Conservation (phyloP, 2,888 invertebrate species). For the Drosophila siamana region DNA sequence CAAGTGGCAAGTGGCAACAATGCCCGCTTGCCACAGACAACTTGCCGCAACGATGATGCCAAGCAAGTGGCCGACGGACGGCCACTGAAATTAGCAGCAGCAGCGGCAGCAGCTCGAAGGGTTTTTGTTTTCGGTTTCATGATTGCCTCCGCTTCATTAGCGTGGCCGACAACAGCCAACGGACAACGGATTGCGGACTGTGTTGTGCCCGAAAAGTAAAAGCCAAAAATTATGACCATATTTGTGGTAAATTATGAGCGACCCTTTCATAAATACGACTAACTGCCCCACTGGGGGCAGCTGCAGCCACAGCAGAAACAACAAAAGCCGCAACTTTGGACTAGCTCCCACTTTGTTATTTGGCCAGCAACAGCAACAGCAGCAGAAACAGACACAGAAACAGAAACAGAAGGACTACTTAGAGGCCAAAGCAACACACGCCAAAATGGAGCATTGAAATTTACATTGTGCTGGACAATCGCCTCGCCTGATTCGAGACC, state of each 20-base stretch:
- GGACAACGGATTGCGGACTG: neutral
- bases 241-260: conserved; percentile 83
- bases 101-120: conserved; percentile 16
- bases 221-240: conserved; percentile 82
- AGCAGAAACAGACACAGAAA: neutral
- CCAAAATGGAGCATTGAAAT: conserved; percentile 72
- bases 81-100: conserved; percentile 65
- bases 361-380: conserved; percentile 43
- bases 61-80: conserved; percentile 71
- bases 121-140: conserved; percentile 55
- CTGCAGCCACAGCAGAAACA: conserved; percentile 49
- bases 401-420: conserved; percentile 57
- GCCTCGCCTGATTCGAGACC: conserved; percentile 75
- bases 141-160: conserved; percentile 67
- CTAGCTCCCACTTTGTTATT: neutral
- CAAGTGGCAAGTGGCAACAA: conserved; percentile 25
- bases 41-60: conserved; percentile 21
- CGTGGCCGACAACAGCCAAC: conserved; percentile 6
- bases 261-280: conserved; percentile 76
- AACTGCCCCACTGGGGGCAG: conserved; percentile 46
- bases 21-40: conserved; percentile 11
- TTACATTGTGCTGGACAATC: conserved; percentile 78
- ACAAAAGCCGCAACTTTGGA: neutral
- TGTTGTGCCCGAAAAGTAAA: conserved; percentile 65
- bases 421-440: conserved; percentile 46